Percentiles rank a stretch among this genome's conserved stretches.
phyloP scores from a whole-genome alignment of 1,140 invertebrate genomes.

The Pseudomyrmex cubaensis region DNA sequence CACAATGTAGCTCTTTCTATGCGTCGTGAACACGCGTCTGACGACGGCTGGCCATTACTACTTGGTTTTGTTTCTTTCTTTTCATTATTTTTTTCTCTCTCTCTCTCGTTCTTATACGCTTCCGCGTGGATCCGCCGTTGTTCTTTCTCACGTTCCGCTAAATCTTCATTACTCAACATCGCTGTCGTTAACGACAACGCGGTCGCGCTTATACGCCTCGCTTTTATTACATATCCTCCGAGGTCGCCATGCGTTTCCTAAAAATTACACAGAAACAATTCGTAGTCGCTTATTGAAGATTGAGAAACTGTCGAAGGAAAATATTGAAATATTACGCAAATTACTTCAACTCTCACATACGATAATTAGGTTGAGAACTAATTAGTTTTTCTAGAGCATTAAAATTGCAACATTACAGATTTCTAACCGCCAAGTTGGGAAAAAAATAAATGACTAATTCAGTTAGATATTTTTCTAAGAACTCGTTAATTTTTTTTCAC shows the following conservation, averaged over 20 bases:
- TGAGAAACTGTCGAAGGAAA: constrained; percentile 5
- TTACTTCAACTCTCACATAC: background rate
- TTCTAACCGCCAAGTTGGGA: background rate
- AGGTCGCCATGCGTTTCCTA: background rate
- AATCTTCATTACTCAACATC: constrained; percentile 58
- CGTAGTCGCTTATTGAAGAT: constrained; percentile 13
- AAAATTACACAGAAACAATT: background rate
- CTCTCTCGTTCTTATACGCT: background rate
- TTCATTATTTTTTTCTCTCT: constrained; percentile 5
- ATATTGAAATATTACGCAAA: background rate
- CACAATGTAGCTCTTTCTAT: constrained; percentile 30
- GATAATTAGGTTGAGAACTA: background rate
- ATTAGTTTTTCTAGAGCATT: background rate
- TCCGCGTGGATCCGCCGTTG: background rate
- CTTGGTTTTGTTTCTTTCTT: constrained; percentile 46
- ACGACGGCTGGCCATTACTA: constrained; percentile 67
- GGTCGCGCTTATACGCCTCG: background rate
- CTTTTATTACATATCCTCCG: background rate
- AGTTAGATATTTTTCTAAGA: background rate
- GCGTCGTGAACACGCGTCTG: constrained; percentile 46
- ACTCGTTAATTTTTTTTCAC: background rate
- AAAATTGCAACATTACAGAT: background rate
- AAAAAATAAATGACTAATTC: background rate
- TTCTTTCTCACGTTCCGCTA: constrained; percentile 25
- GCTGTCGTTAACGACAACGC: constrained; percentile 26